Evolutionary conservation across 2,113 vertebrate genomes (phyloP), one percentile per base, ranked within the genome.

Genomic region (Colinus virginianus): DNA sequence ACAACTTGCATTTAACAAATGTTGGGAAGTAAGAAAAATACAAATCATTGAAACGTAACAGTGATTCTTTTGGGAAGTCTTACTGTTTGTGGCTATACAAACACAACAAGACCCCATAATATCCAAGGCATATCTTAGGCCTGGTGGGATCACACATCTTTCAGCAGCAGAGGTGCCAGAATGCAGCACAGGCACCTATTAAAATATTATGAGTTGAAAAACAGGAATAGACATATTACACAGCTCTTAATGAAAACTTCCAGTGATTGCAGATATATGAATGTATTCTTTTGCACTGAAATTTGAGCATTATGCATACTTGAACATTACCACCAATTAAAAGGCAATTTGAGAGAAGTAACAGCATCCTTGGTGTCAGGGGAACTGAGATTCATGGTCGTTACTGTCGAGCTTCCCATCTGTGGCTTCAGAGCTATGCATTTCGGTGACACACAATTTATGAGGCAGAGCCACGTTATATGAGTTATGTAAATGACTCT

Each of bases 401-500:
- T 59, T 74, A 68, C 61, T 46, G 68, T 68, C 0, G 10, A 68
- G 36, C 64, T 80, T 49, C 48, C 13, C 67, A 23, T 8, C 48
- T 71, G 55, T 48, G 51, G 40, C 34, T 68, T 43, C 3, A 1
- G 58, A 61, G 61, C n/a, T 4, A 23, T 19, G n/a, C 51, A 12
- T 63, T 76, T 48, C 59, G 28, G 53, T n/a, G 61, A 48, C 43
- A 49, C 46, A 14, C 49, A 43, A 74, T 84, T 79, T 87, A 82
- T 43, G 84, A 46, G 53, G 63, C 4, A 53, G 53, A 87, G 21
- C 19, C 1, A 2, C 61, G 21, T 78, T 74, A 22, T 30, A 32
- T 38, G 70, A 89, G 22, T 83, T 74, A 83, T 77, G 75, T 45
- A 89, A 95, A 83, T 80, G 7, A 56, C 42, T 88, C 42, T 48